Evolutionary conservation across 2,113 vertebrate genomes (phyloP).

Genomic region (Epinephelus lanceolatus): DNA sequence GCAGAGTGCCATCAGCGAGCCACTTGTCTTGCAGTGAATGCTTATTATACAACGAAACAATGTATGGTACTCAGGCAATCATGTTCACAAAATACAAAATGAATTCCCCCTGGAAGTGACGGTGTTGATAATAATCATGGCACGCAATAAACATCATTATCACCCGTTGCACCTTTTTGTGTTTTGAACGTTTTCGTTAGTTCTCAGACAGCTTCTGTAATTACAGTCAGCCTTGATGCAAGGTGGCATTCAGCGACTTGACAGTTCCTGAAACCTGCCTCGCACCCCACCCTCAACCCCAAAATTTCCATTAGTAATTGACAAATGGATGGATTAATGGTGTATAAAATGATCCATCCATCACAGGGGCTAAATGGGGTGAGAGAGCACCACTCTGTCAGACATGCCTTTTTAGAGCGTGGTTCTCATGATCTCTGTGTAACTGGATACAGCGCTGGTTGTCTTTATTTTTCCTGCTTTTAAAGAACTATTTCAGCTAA

Average conservation of each 20-base stretch:
- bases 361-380: conserved; percentile 67
- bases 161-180: conserved; percentile 21
- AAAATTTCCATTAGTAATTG: conserved; percentile 78
- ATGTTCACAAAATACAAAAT: conserved; percentile 46
- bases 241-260: conserved; percentile 66
- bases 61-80: conserved; percentile 26
- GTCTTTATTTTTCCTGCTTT: conserved; percentile 14
- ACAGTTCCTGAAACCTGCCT: conserved; percentile 63
- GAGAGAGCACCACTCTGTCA: conserved; percentile 58
- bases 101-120: conserved; percentile 41
- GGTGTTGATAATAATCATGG: conserved; percentile 39
- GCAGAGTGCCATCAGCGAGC: conserved; percentile 43
- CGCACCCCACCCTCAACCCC: conserved; percentile 27
- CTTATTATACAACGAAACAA: conserved; percentile 50
- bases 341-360: conserved; percentile 80
- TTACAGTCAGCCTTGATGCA: conserved; percentile 66
- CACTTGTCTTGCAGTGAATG: conserved; percentile 34
- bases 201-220: conserved; percentile 62
- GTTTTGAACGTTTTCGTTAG: conserved; percentile 35
- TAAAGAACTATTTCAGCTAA: conserved; percentile 1
- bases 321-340: conserved; percentile 81
- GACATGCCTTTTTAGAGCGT: conserved; percentile 47
- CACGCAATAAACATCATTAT: conserved; percentile 53
- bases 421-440: conserved; percentile 53
- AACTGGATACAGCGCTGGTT: conserved; percentile 19